Evolutionary conservation across 2,888 invertebrate genomes (phyloP).

Genomic region (Nipponacmea schrenckii): DNA sequence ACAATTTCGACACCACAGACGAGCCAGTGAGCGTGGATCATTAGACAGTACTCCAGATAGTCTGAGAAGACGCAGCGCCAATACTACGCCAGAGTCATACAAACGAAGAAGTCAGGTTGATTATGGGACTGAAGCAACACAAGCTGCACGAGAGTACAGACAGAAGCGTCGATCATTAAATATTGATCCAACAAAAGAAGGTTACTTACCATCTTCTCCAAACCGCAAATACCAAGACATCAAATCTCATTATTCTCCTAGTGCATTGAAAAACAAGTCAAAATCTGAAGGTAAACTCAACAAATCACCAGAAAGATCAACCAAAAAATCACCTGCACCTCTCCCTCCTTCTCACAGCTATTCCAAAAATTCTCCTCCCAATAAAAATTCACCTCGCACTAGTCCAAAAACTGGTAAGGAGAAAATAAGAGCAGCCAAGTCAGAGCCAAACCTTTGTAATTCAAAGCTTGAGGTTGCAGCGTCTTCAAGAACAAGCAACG

Average conservation of each 20-base stretch:
- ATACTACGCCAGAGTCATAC: conserved; percentile 17
- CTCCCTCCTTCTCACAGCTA: neutral
- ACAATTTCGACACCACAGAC: conserved; percentile 40
- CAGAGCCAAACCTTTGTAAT: neutral
- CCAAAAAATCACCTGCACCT: conserved; percentile 10
- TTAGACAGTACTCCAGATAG: conserved; percentile 5
- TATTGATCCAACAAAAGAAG: conserved; percentile 34
- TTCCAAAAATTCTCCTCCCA: neutral
- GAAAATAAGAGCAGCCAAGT: neutral
- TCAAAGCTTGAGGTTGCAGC: neutral
- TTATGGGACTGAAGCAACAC: conserved; percentile 20
- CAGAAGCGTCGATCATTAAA: conserved; percentile 49
- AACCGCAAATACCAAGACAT: conserved; percentile 20
- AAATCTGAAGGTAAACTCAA: neutral
- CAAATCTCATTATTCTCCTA: conserved; percentile 3
- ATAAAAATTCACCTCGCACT: neutral
- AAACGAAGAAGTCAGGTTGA: conserved; percentile 12
- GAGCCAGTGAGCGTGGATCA: conserved; percentile 19
- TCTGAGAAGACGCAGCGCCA: conserved; percentile 8
- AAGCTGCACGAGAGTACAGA: conserved; percentile 46
- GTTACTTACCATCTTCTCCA: conserved; percentile 12
- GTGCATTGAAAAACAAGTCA: neutral
- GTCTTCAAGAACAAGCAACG: neutral
- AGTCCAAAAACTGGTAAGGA: neutral
- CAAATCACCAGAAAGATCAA: neutral